phyloP scores from a whole-genome alignment of 2,797 vertebrate species.

The Parauchenoglanis punctatus region DNA sequence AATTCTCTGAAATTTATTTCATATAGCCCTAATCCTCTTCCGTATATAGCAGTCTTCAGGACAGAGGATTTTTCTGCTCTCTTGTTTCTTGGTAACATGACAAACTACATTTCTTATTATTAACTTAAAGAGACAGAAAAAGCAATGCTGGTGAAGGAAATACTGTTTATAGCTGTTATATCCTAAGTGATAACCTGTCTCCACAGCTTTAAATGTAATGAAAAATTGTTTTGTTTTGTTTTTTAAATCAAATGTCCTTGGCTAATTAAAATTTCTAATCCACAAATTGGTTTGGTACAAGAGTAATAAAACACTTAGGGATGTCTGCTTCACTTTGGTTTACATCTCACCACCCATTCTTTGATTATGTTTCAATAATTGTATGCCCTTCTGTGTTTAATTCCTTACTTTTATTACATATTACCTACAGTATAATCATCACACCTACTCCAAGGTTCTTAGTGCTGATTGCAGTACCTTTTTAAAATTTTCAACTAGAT shows the following conservation, averaged over 20 bases:
- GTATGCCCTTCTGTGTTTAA: not conserved
- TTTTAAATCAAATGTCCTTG: not conserved
- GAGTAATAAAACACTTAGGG: not conserved
- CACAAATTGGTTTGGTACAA: not conserved
- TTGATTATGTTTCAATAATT: not conserved
- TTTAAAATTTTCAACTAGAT: not conserved
- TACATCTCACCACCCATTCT: not conserved
- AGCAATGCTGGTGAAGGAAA: not conserved
- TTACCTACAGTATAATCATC: not conserved
- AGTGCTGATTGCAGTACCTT: not conserved
- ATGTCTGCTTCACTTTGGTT: not conserved
- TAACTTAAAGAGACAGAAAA: not conserved
- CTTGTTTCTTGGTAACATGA: not conserved
- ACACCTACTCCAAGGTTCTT: not conserved
- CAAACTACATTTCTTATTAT: not conserved
- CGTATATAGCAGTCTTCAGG: not conserved
- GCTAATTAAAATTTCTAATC: not conserved
- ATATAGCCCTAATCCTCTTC: no score
- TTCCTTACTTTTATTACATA: not conserved
- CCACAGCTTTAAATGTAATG: not conserved
- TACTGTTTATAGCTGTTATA: not conserved
- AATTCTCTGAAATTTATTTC: no score
- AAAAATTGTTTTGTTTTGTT: not conserved
- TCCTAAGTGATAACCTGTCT: not conserved
- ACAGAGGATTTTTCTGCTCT: not conserved